Conservation (phyloP, 2,113 vertebrate genomes). For the Bubalus kerabau region DNA sequence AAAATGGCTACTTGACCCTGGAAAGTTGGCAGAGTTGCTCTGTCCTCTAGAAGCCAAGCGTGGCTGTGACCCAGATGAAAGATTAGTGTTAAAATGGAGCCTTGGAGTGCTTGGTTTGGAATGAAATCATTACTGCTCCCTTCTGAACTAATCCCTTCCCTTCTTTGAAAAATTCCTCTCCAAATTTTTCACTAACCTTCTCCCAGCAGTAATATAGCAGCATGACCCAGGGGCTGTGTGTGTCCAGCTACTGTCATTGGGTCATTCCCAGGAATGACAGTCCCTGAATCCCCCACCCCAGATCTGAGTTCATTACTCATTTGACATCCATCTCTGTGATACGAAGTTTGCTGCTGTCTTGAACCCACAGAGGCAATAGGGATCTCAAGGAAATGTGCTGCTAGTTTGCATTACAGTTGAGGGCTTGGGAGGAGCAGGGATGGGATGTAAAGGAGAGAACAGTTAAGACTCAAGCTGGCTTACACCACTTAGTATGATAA, state of each 20-base stretch:
- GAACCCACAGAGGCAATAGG: neutral
- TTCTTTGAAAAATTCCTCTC: neutral
- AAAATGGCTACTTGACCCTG: neutral
- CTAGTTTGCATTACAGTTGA: fast-evolving
- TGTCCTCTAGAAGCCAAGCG: neutral
- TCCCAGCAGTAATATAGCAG: neutral
- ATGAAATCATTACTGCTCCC: fast-evolving
- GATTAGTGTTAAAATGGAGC: too few species aligned
- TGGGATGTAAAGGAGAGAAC: fast-evolving
- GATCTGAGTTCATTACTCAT: neutral
- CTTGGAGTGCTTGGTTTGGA: neutral
- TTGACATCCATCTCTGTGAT: neutral
- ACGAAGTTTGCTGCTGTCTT: neutral
- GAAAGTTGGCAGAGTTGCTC: neutral
- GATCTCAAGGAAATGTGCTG: neutral
- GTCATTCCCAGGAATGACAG: neutral
- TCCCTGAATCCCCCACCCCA: neutral
- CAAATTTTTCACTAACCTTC: neutral
- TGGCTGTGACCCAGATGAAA: too few species aligned
- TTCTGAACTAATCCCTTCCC: neutral
- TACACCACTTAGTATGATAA: too few species aligned
- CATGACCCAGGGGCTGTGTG: too few species aligned
- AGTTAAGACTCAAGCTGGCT: neutral
- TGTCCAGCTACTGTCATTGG: neutral
- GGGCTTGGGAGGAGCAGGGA: fast-evolving